Percentiles rank a stretch among this genome's conserved stretches.
Evolutionary conservation across 2,797 vertebrate species (phyloP).

Genomic region (Eupleurogrammus muticus): DNA sequence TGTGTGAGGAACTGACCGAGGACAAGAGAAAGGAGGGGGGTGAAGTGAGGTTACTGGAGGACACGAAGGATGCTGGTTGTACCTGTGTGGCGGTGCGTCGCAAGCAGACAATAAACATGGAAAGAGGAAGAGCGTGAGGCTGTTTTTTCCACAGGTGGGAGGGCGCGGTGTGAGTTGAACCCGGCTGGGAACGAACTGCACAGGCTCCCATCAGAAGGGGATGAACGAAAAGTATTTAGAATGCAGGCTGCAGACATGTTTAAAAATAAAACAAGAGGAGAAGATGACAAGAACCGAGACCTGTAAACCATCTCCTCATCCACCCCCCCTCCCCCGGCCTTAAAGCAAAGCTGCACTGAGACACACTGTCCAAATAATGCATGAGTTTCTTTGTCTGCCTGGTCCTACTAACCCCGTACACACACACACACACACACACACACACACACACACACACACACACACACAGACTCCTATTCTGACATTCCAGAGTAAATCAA

Average conservation of each 20-base stretch:
- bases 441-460: slow-evolving; percentile 15
- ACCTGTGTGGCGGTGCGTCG: slow-evolving; percentile 22
- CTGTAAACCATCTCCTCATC: slow-evolving; percentile 37
- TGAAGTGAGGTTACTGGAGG: slow-evolving; percentile 25
- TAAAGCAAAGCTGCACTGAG: slow-evolving; percentile 53
- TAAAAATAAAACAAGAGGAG: slow-evolving; percentile 10
- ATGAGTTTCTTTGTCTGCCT: slow-evolving; percentile 65
- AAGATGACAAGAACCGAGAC: slow-evolving; percentile 31
- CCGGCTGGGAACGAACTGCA: slow-evolving; percentile 41
- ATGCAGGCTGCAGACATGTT: slow-evolving; percentile 8
- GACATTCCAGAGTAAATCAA: slow-evolving; percentile 44
- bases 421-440: slow-evolving; percentile 17
- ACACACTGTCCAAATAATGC: slow-evolving; percentile 55
- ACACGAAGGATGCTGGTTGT: slow-evolving; percentile 36
- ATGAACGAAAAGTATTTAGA: slow-evolving; percentile 45
- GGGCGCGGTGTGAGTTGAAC: slow-evolving; percentile 39
- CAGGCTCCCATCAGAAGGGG: slow-evolving; percentile 22
- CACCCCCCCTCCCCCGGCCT: slow-evolving; percentile 37
- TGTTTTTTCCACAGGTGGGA: slow-evolving; percentile 19
- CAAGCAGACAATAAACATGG: slow-evolving; percentile 22
- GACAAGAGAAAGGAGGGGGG: neutral
- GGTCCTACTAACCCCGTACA: slow-evolving; percentile 28
- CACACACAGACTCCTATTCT: slow-evolving; percentile 18
- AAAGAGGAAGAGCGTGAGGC: slow-evolving; percentile 1
- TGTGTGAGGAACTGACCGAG: neutral